Evolutionary conservation across 2,797 vertebrate species (phyloP).

Genomic region (Xenopus petersii): DNA sequence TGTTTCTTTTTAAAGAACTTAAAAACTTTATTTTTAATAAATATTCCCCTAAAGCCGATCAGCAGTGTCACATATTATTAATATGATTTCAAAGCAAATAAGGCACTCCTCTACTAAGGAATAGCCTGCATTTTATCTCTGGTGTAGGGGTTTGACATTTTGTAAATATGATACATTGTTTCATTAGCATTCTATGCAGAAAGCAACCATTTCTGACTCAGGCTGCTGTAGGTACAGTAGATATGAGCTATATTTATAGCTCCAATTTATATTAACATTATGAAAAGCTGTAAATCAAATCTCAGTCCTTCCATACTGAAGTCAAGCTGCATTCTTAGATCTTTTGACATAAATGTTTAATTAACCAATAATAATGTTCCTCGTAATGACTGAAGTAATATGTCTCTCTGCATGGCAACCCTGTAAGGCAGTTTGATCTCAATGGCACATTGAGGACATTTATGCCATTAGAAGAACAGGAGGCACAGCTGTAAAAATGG

Average conservation of each 20-base stretch:
- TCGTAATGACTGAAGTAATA: background rate
- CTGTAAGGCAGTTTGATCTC: background rate
- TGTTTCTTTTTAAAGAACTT: too few relatives aligned
- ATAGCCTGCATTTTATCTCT: too few relatives aligned
- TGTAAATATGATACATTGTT: too few relatives aligned
- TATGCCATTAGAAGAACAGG: background rate
- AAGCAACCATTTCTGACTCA: too few relatives aligned
- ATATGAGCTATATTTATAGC: background rate
- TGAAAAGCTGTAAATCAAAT: slow-evolving; percentile 3
- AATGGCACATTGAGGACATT: background rate
- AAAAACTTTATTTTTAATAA: too few relatives aligned
- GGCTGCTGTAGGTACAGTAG: background rate
- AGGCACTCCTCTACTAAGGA: too few relatives aligned
- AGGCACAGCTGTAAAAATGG: background rate
- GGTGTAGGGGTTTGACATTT: too few relatives aligned
- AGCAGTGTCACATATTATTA: too few relatives aligned
- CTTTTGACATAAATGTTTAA: slow-evolving; percentile 9
- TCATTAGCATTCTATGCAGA: too few relatives aligned
- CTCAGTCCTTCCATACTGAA: background rate
- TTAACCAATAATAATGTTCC: background rate
- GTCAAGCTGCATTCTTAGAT: background rate
- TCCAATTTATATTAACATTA: slow-evolving; percentile 5
- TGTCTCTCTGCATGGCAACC: background rate
- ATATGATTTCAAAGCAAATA: too few relatives aligned
- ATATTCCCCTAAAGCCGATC: too few relatives aligned